Base-by-base conservation (phyloP, 2,888 invertebrate genomes). In the Drosophila anomalipes region DNA sequence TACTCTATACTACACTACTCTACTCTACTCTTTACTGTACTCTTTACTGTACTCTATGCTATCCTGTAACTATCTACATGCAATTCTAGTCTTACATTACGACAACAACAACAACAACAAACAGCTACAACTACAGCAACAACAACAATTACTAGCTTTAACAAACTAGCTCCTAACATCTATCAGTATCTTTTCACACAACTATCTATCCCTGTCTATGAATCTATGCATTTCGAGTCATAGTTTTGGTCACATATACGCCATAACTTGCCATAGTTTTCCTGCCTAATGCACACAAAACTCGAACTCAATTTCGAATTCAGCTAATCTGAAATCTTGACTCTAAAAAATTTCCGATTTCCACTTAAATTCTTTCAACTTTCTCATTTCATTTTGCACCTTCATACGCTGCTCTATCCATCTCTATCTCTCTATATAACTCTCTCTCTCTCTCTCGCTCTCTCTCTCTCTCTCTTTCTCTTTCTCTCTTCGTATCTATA, bases 251-350 rank as follows among this genome's bases (percentile, higher is more conserved):
- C 81, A 86, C 84, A 74, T 70, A 82, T 82, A 85, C 86, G 92
- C 93, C 93, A 93, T 92, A 91, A 92, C 93, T 93, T 93, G 93
- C 93, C 93, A 93, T 93, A 93, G 92, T 83, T 87, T 80, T 86
- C 72, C 69, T 80, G 76, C 73, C 72, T 75, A 58, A 73, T 69
- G 73, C 79, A 77, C 78, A 77, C 76, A 77, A 82, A 89, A 86
- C 88, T 91, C 56, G 80, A 77, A 88, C 86, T 87, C 74, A 82
- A 81, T 79, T 77, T 78, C 63, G 67, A 61, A 72, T 74, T 86
- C 67, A 82, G 57, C 56, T 64, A 28, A 58, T 56, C 70, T 72
- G 49, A 32, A 44, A 67, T 63, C 66, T 73, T 51, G 59, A 67
- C 70, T 72, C 59, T 32, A 14, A 37, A 61, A 61, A 39, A 47